These are phyloP conservation scores for Gadus macrocephalus DNA, from an alignment of 2,113 vertebrate genomes.

Conservation along the genomic window DNA sequence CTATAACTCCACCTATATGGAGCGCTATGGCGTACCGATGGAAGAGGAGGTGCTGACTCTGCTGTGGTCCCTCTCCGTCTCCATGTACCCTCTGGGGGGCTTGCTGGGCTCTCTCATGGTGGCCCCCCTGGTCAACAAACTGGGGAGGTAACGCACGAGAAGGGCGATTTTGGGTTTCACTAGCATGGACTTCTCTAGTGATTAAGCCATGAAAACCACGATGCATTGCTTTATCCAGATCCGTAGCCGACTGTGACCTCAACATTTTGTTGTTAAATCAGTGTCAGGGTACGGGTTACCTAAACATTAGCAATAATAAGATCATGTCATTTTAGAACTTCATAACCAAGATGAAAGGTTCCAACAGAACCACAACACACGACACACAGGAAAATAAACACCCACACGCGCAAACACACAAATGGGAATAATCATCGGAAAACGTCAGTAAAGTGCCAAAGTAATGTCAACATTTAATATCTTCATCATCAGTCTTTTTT, in stretches of 20 bases:
- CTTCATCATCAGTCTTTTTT: too few relatives aligned
- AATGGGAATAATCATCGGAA: too few relatives aligned
- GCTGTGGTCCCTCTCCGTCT: slow-evolving; percentile 91
- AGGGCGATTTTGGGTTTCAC: not conserved
- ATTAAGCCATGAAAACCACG: too few relatives aligned
- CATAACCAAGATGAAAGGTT: too few relatives aligned
- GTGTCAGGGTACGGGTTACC: not conserved
- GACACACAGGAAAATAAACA: too few relatives aligned
- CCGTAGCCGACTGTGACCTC: not conserved
- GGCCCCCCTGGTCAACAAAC: slow-evolving; percentile 79
- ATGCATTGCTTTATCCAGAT: not conserved
- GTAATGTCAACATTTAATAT: too few relatives aligned
- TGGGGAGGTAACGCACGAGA: slow-evolving; percentile 77
- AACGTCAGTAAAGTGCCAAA: too few relatives aligned
- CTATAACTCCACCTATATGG: slow-evolving; percentile 77
- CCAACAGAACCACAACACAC: too few relatives aligned
- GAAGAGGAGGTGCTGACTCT: slow-evolving; percentile 57
- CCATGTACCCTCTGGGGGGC: slow-evolving; percentile 90
- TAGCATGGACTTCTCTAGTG: not conserved
- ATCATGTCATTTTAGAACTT: too few relatives aligned
- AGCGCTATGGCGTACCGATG: slow-evolving; percentile 47
- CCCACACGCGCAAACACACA: too few relatives aligned
- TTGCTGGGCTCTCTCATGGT: slow-evolving; percentile 89
- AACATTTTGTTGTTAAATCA: too few relatives aligned
- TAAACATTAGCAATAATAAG: too few relatives aligned